These are phyloP conservation scores for Aporophyla nigra DNA, from an alignment of 2,888 invertebrate genomes.

Conservation along the genomic window DNA sequence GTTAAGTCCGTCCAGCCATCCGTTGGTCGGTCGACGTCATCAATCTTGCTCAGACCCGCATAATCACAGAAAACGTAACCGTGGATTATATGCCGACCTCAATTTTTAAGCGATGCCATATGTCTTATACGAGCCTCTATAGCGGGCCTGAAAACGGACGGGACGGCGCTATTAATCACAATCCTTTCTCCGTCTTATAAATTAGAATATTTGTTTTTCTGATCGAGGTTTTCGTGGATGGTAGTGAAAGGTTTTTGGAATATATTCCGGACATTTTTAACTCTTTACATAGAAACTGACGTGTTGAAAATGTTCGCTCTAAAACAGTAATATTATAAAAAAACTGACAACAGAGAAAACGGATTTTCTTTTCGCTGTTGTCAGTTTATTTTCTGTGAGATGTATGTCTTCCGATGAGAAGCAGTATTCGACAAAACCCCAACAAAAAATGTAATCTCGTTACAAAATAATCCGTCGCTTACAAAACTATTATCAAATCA, in stretches of 20 bases:
- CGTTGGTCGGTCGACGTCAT: slow-evolving; percentile 77
- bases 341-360: not conserved
- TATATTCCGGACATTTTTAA: not conserved
- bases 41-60: slow-evolving; percentile 89
- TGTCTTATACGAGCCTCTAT: slow-evolving; percentile 61
- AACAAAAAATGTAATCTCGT: not conserved
- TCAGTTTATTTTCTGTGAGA: too few species aligned
- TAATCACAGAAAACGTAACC: slow-evolving; percentile 87
- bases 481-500: slow-evolving; percentile 71
- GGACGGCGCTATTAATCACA: slow-evolving; percentile 61
- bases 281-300: not conserved
- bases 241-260: slow-evolving; percentile 17
- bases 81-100: slow-evolving; percentile 83
- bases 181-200: slow-evolving; percentile 60
- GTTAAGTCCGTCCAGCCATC: slow-evolving; percentile 78
- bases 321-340: too few species aligned
- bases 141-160: slow-evolving; percentile 46
- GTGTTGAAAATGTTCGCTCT: not conserved
- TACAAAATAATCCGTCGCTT: slow-evolving; percentile 36
- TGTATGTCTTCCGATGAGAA: too few species aligned
- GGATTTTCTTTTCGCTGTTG: too few species aligned
- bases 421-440: not conserved
- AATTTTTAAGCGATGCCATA: slow-evolving; percentile 82
- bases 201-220: slow-evolving; percentile 64
- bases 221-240: slow-evolving; percentile 21